Percentiles rank a stretch among this genome's conserved stretches.
Evolutionary conservation across 1,140 invertebrate species (phyloP).

Genomic region (Drosophila watanabei): DNA sequence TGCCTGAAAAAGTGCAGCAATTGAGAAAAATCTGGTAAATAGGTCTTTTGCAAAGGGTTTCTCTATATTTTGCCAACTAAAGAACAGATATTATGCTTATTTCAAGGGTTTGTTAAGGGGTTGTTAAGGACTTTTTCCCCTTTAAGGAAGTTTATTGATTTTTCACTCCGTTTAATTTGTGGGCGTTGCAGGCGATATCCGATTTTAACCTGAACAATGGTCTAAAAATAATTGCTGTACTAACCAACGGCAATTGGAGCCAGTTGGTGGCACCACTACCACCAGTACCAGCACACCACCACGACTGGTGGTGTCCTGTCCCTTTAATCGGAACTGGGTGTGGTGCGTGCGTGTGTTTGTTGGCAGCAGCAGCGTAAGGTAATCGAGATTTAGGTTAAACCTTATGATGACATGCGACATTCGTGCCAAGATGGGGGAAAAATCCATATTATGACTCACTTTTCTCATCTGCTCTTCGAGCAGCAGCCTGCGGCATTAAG

Average conservation of each 20-base stretch:
- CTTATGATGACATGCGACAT: conserved; percentile 83
- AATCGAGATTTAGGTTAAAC: conserved; percentile 80
- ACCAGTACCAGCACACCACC: neutral
- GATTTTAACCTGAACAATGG: conserved; percentile 26
- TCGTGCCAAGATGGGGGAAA: conserved; percentile 61
- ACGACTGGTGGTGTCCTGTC: conserved; percentile 16
- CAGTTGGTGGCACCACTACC: conserved; percentile 23
- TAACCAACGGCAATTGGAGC: conserved; percentile 14
- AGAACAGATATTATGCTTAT: neutral
- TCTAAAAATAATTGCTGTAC: conserved; percentile 49
- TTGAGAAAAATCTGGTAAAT: conserved; percentile 14
- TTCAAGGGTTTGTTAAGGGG: conserved; percentile 8
- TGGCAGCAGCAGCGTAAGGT: conserved; percentile 58
- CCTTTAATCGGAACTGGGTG: conserved; percentile 62
- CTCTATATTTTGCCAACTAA: neutral
- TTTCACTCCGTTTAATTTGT: conserved; percentile 45
- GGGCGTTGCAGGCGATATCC: conserved; percentile 45
- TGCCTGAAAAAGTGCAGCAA: conserved; percentile 55
- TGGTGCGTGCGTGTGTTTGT: conserved; percentile 68
- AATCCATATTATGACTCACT: conserved; percentile 79
- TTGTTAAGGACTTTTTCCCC: conserved; percentile 16
- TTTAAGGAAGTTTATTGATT: conserved; percentile 58
- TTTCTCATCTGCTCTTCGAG: conserved; percentile 29
- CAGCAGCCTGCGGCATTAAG: conserved; percentile 13
- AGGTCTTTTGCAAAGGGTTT: neutral